A percentile compares a stretch with the other conserved stretches of the same genome.
Evolutionary conservation across 2,113 vertebrate species (phyloP).

Genomic region (Hemiscyllium ocellatum): DNA sequence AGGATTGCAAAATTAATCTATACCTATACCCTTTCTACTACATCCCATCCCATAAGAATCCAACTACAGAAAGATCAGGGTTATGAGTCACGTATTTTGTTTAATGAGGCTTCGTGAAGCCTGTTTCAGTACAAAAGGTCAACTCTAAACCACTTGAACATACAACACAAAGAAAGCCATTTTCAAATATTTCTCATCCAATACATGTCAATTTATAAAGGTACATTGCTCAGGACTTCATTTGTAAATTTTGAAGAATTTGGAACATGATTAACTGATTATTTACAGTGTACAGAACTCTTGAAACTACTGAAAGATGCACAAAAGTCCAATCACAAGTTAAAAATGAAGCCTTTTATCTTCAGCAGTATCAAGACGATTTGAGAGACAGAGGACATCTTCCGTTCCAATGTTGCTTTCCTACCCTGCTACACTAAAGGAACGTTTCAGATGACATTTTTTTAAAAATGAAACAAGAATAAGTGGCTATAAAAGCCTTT

Average conservation of each 20-base stretch:
- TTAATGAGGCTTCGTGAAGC: conserved; percentile 38
- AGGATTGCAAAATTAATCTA: neutral
- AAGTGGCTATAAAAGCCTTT: conserved; percentile 42
- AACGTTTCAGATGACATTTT: conserved; percentile 42
- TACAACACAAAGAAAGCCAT: conserved; percentile 36
- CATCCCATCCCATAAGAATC: conserved; percentile 32
- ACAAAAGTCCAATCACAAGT: conserved; percentile 33
- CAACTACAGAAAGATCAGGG: conserved; percentile 34
- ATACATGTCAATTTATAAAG: conserved; percentile 37
- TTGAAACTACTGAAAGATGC: conserved; percentile 35
- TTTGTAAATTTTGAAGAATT: conserved; percentile 34
- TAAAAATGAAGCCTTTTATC: conserved; percentile 44
- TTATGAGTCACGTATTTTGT: conserved; percentile 29
- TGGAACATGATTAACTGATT: conserved; percentile 30
- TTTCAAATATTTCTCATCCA: conserved; percentile 37
- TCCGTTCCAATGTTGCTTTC: conserved; percentile 42
- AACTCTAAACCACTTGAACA: conserved; percentile 38
- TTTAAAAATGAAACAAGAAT: conserved; percentile 40
- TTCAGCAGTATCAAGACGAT: conserved; percentile 50
- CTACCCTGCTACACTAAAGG: conserved; percentile 50
- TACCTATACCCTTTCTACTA: neutral
- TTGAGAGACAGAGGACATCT: conserved; percentile 40
- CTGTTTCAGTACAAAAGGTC: conserved; percentile 36
- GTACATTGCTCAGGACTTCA: conserved; percentile 36
- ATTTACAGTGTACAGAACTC: conserved; percentile 34